Base-by-base conservation (phyloP, 2,888 invertebrate genomes). In the Automeris io region DNA sequence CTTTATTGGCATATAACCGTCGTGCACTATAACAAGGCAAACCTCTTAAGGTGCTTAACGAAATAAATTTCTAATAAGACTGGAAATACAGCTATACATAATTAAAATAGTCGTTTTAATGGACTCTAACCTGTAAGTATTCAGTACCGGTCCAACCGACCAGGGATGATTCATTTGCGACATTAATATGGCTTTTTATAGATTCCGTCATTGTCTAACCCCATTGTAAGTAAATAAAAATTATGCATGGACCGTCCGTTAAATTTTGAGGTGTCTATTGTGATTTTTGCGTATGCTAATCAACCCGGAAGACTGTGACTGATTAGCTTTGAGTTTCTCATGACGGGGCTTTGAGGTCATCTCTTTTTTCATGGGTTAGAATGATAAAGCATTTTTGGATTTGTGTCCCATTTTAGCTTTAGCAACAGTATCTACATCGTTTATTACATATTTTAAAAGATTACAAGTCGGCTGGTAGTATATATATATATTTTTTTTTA, bases 241-340 rank as follows among this genome's bases (percentile, higher is more conserved):
- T 80, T 82, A 78, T 79, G 62, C 76, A 72, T 61, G 70, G 69
- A 56, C 57, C 58, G 66, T 67, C 69, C 76, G 81, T 82, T 81
- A 82, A 78, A 69, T 77, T 68, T 76, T 70, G 62, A 67, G 68
- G 53, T 53, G 42, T 49, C 65, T 62, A 71, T 83, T 83, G 85
- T 85, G 60, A 78, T 74, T 73, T 80, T 75, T 69, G 75, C 73
- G 61, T 79, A 79, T 79, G 80, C 67, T 72, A 81, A 82, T 82
- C 61, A 45, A 46, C 52, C 44, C 64, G 61, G 70, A 64, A 65
- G 59, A 56, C 70, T 73, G 77, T 83, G 83, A 85, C 85, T 79
- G 82, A 83, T 29, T 83, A 76, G 58, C 69, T 46, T 63, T 44
- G 43, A 58, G 56, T 62, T 78, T 79, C 77, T 70, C 76, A 76